These are phyloP conservation scores for Podarcis raffonei DNA, from an alignment of 2,113 vertebrate species.

Conservation along the genomic window DNA sequence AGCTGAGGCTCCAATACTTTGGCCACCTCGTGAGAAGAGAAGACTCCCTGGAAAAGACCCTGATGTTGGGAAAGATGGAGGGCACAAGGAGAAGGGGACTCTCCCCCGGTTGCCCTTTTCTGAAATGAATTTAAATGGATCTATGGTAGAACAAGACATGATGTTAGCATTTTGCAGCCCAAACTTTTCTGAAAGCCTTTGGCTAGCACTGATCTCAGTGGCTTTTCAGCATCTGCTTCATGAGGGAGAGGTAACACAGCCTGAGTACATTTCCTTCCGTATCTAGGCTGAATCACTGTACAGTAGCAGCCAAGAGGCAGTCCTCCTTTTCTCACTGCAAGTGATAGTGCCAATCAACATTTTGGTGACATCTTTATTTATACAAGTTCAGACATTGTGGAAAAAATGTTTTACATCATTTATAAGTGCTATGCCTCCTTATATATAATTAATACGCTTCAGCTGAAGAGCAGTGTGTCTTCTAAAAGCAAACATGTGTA, in stretches of 20 bases:
- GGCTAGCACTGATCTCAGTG: background rate
- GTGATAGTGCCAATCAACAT: background rate
- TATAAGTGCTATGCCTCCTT: background rate
- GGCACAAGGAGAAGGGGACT: no score
- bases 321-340: background rate
- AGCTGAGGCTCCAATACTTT: no score
- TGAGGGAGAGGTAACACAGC: background rate
- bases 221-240: background rate
- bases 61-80: no score
- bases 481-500: conserved; percentile 8
- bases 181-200: background rate
- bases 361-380: conserved; percentile 58
- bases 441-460: background rate
- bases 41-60: no score
- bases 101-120: no score
- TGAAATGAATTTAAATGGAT: background rate
- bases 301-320: background rate
- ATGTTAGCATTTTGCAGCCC: background rate
- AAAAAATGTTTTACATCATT: conserved; percentile 3
- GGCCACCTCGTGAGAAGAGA: no score
- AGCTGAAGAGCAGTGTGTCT: background rate
- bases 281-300: background rate
- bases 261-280: background rate
- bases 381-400: conserved; percentile 22
- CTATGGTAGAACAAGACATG: background rate